phyloP scores from a whole-genome alignment of 2,888 invertebrate genomes.

The Caradrina kadenii region DNA sequence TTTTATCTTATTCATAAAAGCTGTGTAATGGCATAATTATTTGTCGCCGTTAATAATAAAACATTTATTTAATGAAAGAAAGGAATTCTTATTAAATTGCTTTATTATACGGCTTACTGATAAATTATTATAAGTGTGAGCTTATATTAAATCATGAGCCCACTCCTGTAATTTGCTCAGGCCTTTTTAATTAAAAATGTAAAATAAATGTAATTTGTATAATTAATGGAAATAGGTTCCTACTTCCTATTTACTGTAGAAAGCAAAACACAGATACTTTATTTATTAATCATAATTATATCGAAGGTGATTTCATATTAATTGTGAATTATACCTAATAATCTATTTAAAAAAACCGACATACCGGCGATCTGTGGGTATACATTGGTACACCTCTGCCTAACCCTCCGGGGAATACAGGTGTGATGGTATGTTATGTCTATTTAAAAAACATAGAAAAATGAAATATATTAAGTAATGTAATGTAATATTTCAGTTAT shows the following conservation, averaged over 20 bases:
- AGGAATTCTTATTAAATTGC: neutral
- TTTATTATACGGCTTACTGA: neutral
- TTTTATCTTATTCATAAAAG: neutral
- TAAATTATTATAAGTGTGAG: neutral
- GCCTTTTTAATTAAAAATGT: neutral
- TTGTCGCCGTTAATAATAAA: neutral
- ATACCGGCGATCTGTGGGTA: no score
- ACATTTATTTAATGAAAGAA: slow-evolving; percentile 6
- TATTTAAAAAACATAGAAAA: no score
- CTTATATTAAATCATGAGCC: neutral
- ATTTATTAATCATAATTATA: neutral
- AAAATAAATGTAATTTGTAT: neutral
- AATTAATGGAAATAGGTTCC: neutral
- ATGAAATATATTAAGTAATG: no score
- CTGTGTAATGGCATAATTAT: neutral
- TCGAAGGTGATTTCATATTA: neutral
- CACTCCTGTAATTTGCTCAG: neutral
- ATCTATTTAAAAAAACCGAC: no score
- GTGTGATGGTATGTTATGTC: no score
- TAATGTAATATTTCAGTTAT: no score
- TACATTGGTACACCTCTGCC: no score
- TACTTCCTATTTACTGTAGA: neutral
- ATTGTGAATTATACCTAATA: neutral
- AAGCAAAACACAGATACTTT: neutral
- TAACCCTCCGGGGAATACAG: no score